phyloP scores from a whole-genome alignment of 1,140 invertebrate species.

The Drosophila triauraria region DNA sequence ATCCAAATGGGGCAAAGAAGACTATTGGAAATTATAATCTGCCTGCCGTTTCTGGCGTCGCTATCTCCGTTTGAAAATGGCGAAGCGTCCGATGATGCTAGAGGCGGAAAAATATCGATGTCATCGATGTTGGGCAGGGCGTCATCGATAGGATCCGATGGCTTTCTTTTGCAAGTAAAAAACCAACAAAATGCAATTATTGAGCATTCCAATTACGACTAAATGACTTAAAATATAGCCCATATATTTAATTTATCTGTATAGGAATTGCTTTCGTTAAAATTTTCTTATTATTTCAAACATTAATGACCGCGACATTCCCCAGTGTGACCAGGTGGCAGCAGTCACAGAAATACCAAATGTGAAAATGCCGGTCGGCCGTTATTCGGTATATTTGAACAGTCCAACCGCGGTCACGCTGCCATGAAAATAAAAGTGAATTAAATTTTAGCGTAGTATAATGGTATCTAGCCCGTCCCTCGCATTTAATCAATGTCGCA shows the following conservation, averaged over 20 bases:
- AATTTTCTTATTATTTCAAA: too few species aligned
- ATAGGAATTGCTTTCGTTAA: too few species aligned
- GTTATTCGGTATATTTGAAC: not conserved
- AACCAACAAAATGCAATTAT: too few species aligned
- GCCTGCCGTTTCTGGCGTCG: not conserved
- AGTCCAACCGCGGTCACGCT: slow-evolving; percentile 15
- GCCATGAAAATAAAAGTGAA: slow-evolving; percentile 47
- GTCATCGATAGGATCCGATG: too few species aligned
- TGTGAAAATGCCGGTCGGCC: not conserved
- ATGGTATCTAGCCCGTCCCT: slow-evolving; percentile 12
- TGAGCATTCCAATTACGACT: too few species aligned
- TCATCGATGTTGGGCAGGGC: too few species aligned
- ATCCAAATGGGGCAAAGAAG: not conserved
- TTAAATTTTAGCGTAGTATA: slow-evolving; percentile 32
- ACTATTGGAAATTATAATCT: not conserved
- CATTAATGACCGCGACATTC: too few species aligned
- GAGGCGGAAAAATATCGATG: too few species aligned
- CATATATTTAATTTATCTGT: too few species aligned
- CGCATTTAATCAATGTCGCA: slow-evolving; percentile 5
- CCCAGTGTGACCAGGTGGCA: slow-evolving; percentile 6
- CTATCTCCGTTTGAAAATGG: slow-evolving; percentile 31
- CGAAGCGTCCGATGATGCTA: slow-evolving; percentile 22
- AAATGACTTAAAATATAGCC: too few species aligned
- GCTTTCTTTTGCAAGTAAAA: too few species aligned
- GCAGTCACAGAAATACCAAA: not conserved